A percentile compares a stretch with the other conserved stretches of the same genome.
Evolutionary conservation across 2,113 vertebrate genomes (phyloP).

Genomic region (Oophaga pumilio): DNA sequence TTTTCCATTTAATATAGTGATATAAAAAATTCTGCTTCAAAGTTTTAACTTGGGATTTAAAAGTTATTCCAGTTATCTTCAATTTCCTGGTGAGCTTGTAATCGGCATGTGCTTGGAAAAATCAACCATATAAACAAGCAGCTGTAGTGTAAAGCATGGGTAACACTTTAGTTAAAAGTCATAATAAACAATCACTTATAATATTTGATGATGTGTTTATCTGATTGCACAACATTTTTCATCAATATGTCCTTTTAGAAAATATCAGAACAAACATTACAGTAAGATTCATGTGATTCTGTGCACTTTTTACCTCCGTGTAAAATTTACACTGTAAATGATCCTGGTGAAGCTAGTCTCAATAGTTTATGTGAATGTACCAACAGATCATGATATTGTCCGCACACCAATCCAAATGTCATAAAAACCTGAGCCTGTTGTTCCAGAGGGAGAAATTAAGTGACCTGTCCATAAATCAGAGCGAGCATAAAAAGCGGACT

Average conservation of each 20-base stretch:
- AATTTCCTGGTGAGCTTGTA: too few relatives aligned
- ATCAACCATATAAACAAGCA: too few relatives aligned
- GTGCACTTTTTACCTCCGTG: neutral
- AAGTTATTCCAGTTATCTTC: too few relatives aligned
- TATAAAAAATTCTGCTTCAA: too few relatives aligned
- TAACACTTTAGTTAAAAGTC: too few relatives aligned
- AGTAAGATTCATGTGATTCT: neutral
- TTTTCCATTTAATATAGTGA: too few relatives aligned
- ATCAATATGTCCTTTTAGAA: neutral
- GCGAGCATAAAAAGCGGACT: slow-evolving; percentile 6
- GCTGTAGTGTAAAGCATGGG: too few relatives aligned
- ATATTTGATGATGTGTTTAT: neutral
- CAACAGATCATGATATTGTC: slow-evolving; percentile 8
- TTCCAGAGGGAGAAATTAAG: slow-evolving; percentile 16
- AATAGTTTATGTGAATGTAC: slow-evolving; percentile 4
- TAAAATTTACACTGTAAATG: too few relatives aligned
- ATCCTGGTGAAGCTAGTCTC: neutral
- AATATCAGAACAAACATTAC: neutral
- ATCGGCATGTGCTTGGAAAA: too few relatives aligned
- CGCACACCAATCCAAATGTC: slow-evolving; percentile 30
- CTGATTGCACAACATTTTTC: neutral
- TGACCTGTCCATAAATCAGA: slow-evolving; percentile 32
- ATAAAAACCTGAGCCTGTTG: slow-evolving; percentile 21
- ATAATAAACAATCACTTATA: too few relatives aligned
- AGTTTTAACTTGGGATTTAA: too few relatives aligned